Percentiles rank a stretch among this genome's conserved stretches.
Conservation (phyloP, 2,113 vertebrate genomes). For the Megaceryle torquata region DNA sequence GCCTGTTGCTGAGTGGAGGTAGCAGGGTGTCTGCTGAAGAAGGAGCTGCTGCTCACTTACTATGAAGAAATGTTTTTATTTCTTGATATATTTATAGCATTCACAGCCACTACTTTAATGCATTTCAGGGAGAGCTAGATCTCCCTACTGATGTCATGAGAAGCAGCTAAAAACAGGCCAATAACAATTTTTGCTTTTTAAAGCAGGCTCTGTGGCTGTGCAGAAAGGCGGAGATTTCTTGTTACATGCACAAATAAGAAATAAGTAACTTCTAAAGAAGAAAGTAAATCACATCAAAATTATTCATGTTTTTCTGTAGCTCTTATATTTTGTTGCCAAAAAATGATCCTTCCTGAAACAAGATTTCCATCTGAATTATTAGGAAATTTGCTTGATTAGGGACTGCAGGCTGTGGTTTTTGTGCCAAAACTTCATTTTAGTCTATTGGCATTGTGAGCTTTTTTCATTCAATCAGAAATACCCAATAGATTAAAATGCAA, state of each 20-base stretch:
- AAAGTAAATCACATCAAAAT: neutral
- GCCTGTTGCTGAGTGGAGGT: neutral
- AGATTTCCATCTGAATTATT: neutral
- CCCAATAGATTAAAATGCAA: neutral
- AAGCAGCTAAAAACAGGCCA: slow-evolving; percentile 6
- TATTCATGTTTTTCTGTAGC: neutral
- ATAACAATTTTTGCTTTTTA: neutral
- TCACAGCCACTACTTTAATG: neutral
- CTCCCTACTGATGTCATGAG: neutral
- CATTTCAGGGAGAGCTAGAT: neutral
- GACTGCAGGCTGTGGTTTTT: neutral
- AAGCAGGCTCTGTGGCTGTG: neutral
- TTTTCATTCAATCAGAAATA: neutral
- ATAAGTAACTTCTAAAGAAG: neutral
- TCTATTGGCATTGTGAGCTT: neutral
- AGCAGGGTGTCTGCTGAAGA: neutral
- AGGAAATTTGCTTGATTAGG: neutral
- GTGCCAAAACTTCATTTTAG: neutral
- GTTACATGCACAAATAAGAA: neutral
- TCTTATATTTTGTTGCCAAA: neutral
- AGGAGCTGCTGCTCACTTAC: neutral
- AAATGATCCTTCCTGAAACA: neutral
- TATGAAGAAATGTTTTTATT: neutral
- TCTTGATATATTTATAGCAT: neutral
- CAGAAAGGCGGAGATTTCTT: neutral